phyloP scores from a whole-genome alignment of 92 coral and sea anemone species.

The Palythoa grandis region DNA sequence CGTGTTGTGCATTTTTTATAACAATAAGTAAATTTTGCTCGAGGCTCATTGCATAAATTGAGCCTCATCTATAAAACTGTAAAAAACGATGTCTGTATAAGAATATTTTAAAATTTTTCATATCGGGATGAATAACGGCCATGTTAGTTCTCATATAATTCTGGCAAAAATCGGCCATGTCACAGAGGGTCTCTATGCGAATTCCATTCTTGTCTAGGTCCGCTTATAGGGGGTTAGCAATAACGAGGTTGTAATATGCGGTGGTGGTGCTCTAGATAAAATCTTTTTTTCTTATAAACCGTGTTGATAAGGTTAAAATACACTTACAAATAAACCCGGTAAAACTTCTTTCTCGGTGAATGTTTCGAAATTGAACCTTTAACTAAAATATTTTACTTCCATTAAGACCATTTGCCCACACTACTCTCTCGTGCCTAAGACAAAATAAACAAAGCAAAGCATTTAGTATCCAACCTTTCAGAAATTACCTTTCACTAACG shows the following conservation, averaged over 20 bases:
- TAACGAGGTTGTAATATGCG: background rate
- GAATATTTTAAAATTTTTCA: background rate
- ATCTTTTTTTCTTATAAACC: background rate
- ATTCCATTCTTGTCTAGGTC: background rate
- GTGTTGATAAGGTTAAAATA: conserved; percentile 12
- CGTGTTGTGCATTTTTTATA: no score
- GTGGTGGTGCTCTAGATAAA: background rate
- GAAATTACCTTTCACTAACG: no score
- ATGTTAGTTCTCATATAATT: no score
- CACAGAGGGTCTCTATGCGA: no score
- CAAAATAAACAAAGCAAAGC: background rate
- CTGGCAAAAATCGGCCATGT: no score
- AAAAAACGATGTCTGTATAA: background rate
- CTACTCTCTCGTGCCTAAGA: background rate
- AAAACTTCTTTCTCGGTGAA: background rate
- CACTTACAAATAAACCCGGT: conserved; percentile 6
- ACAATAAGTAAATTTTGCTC: no score
- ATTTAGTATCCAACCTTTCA: background rate
- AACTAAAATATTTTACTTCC: background rate
- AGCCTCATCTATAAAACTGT: no score
- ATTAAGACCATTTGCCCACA: conserved; percentile 4
- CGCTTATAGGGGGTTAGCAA: background rate
- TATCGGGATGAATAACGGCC: background rate
- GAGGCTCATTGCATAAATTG: no score
- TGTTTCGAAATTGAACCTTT: background rate